Evolutionary conservation across 2,113 vertebrate species (phyloP).

Genomic region (Leptosomus discolor): DNA sequence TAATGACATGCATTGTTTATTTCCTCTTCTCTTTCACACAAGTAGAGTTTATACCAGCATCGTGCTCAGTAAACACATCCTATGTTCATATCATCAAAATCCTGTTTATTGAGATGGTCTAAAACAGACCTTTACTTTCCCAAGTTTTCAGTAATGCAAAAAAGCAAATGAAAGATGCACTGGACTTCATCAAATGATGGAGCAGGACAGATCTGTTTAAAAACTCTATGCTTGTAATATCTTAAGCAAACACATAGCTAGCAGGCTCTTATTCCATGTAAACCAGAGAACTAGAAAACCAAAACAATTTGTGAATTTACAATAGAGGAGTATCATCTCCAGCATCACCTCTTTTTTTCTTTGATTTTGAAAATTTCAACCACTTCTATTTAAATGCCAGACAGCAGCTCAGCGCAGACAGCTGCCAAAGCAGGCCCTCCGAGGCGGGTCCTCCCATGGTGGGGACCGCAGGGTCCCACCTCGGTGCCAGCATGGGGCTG

Average conservation of each 20-base stretch:
- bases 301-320: neutral
- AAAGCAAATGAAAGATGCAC: neutral
- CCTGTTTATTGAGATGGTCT: neutral
- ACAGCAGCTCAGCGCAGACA: accelerated
- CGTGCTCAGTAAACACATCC: neutral
- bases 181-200: neutral
- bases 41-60: neutral
- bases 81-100: neutral
- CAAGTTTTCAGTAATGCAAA: neutral
- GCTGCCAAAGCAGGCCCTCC: neutral
- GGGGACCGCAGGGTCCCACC: neutral
- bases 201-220: neutral
- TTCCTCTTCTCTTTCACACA: neutral
- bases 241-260: neutral
- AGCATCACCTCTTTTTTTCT: neutral
- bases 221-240: neutral
- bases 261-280: neutral
- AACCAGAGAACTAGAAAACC: neutral
- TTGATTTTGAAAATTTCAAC: neutral
- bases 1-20: neutral
- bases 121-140: neutral
- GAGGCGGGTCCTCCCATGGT: neutral
- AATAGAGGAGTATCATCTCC: neutral
- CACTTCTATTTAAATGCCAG: neutral
- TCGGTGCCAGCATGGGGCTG: neutral